A percentile compares a stretch with the other conserved stretches of the same genome.
Conservation (phyloP, 2,888 invertebrate genomes). For the Caenorhabditis sp. region DNA sequence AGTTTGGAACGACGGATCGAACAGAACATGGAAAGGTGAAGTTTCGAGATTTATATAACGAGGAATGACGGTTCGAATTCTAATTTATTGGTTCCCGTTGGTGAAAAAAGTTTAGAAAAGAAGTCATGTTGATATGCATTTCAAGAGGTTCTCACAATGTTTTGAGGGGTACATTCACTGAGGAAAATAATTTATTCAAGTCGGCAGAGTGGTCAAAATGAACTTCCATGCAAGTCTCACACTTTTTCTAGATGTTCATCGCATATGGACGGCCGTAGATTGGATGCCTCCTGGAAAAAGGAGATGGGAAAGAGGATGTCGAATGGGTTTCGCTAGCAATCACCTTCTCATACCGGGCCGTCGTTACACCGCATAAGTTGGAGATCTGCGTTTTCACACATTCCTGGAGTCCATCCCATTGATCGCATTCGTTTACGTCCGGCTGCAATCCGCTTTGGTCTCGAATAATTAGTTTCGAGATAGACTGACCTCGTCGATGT, state of each 20-base stretch:
- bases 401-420: constrained; percentile 42
- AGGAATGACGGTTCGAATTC: constrained; percentile 8
- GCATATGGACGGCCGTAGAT: constrained; percentile 51
- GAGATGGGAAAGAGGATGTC: constrained; percentile 13
- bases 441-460: too few relatives aligned
- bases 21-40: background rate
- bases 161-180: constrained; percentile 1
- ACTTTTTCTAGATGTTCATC: constrained; percentile 6
- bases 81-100: constrained; percentile 33
- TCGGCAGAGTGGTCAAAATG: constrained; percentile 7
- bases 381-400: constrained; percentile 37
- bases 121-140: constrained; percentile 1
- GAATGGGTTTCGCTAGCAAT: constrained; percentile 27
- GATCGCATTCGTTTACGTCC: constrained; percentile 3
- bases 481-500: constrained; percentile 15
- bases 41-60: constrained; percentile 31
- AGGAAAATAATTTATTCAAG: constrained; percentile 42
- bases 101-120: too few relatives aligned
- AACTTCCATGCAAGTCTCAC: constrained; percentile 23
- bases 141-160: constrained; percentile 12
- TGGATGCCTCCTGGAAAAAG: constrained; percentile 51
- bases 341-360: constrained; percentile 44
- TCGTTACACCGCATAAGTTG: constrained; percentile 28
- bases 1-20: background rate
- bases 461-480: background rate